Evolutionary conservation across 2,888 invertebrate species (phyloP), one percentile per base, ranked within the genome.

Genomic region (Leptinotarsa peninsularis): DNA sequence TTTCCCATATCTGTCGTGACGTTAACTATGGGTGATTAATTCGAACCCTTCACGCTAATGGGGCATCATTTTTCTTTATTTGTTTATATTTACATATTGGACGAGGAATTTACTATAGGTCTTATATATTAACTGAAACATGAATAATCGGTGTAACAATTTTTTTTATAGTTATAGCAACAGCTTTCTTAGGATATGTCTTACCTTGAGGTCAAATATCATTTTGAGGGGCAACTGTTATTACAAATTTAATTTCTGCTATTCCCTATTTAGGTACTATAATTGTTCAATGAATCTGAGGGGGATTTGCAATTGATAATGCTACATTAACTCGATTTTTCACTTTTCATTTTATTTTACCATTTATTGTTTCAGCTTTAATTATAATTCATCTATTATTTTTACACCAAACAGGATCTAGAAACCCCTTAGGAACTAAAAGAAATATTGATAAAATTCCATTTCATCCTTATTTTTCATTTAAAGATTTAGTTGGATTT

Each of bases 161-260:
- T 86, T 86, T 94, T 88, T 91, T 95, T 82, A 71, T 92, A 86
- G 87, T 91, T 79, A 95, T 95, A 91, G 92, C 88, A 84, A 93
- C 93, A 67, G 93, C 93, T 27, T 95, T 95, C 87, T 89, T 94
- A 90, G 94, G 94, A 0, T 95, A 95, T 89, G 93, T 94, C 0
- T 79, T 94, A 83, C 94, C 94, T 1, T 94, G 94, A 88, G 94
- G 94, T 10, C 94, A 95, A 93, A 95, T 95, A 91, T 94, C 94
- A 1, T 94, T 93, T 86, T 94, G 94, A 91, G 94, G 93, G 2
- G 94, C 94, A 0, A 94, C 94, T 56, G 93, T 72, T 10, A 82
- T 81, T 75, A 93, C 86, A 17, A 94, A 94, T 85, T 82, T 95
- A 82, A 77, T 94, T 78, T 94, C 94, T 0, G 93, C 93, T 3